Conservation (phyloP, 2,113 vertebrate genomes). For the Porphyrio hochstetteri region DNA sequence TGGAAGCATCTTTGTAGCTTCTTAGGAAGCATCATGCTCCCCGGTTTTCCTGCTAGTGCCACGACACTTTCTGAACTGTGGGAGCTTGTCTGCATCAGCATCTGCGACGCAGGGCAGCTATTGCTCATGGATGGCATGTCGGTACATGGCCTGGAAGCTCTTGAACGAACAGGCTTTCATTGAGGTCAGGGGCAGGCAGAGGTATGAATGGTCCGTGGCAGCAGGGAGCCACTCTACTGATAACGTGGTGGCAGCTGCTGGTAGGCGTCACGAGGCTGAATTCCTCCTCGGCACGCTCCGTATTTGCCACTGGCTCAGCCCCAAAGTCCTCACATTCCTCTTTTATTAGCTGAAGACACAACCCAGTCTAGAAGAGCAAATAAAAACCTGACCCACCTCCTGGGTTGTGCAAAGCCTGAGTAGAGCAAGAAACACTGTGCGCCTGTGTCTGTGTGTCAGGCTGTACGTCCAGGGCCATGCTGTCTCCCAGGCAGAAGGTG, state of each 20-base stretch:
- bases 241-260: background rate
- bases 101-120: background rate
- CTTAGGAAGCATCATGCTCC: background rate
- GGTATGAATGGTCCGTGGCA: background rate
- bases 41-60: background rate
- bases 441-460: background rate
- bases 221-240: background rate
- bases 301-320: background rate
- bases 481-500: background rate
- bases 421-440: background rate
- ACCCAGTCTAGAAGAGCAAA: constrained; percentile 49
- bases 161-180: background rate
- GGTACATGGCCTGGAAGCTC: background rate
- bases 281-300: background rate
- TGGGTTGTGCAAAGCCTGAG: background rate
- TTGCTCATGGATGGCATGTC: accelerated
- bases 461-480: accelerated
- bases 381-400: background rate
- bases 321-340: constrained; percentile 48
- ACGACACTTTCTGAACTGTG: background rate
- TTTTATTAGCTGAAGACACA: constrained; percentile 58
- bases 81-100: accelerated
- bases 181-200: background rate
- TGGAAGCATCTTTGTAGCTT: background rate
- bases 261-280: background rate